Percentiles rank a stretch among this genome's conserved stretches.
These are phyloP conservation scores for Limnephilus lunatus DNA, from an alignment of 2,888 invertebrate species.

Conservation along the genomic window DNA sequence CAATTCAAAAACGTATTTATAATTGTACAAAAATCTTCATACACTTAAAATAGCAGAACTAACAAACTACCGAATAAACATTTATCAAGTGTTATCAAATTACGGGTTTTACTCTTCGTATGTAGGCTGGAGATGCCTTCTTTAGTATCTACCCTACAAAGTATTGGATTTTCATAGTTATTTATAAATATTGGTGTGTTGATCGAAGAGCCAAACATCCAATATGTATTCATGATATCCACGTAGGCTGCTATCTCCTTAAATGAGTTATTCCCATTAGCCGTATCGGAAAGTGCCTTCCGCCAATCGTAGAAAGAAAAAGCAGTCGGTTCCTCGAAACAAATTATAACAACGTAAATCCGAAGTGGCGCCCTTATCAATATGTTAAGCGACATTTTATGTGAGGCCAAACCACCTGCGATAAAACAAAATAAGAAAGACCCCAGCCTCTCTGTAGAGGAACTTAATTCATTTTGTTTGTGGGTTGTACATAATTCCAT, in stretches of 20 bases:
- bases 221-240: slow-evolving; percentile 1
- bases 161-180: background rate
- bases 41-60: background rate
- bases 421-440: background rate
- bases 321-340: background rate
- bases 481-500: background rate
- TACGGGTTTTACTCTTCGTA: background rate
- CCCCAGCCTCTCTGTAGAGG: background rate
- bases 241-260: slow-evolving; percentile 12
- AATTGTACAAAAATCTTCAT: background rate
- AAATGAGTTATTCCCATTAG: slow-evolving; percentile 56
- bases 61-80: background rate
- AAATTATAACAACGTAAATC: slow-evolving; percentile 38
- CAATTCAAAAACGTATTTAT: background rate
- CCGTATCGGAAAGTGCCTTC: slow-evolving; percentile 45
- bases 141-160: background rate
- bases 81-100: background rate
- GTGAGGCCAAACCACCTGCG: slow-evolving; percentile 47
- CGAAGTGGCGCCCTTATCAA: slow-evolving; percentile 40
- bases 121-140: background rate
- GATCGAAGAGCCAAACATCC: slow-evolving; percentile 8
- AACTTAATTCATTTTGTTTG: background rate
- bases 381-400: slow-evolving; percentile 58
- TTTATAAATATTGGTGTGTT: slow-evolving; percentile 34
- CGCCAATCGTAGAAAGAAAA: slow-evolving; percentile 28